A percentile compares a stretch with the other conserved stretches of the same genome.
These are phyloP conservation scores for Propsilocerus akamusi DNA, from an alignment of 1,140 invertebrate species.

Conservation along the genomic window DNA sequence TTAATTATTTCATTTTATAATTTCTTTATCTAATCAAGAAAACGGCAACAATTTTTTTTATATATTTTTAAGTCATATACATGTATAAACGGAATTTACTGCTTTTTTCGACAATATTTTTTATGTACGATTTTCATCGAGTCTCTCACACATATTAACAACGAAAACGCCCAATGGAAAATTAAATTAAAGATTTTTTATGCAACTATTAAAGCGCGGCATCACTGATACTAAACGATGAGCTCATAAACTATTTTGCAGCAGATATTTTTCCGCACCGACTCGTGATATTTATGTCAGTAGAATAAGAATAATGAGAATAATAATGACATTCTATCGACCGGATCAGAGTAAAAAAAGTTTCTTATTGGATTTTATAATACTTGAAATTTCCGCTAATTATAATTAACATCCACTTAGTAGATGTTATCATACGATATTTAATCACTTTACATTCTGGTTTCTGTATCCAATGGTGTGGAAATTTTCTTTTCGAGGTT, in stretches of 20 bases:
- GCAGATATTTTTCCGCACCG: neutral
- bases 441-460: neutral
- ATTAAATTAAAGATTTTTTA: neutral
- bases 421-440: neutral
- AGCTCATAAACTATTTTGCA: neutral
- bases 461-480: neutral
- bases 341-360: no score
- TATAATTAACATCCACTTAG: neutral
- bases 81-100: neutral
- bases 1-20: no score
- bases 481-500: neutral
- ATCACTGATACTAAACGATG: neutral
- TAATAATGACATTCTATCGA: neutral
- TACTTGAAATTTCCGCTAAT: neutral
- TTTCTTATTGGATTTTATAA: no score
- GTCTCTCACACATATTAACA: slow-evolving; percentile 1
- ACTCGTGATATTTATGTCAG: neutral
- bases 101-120: neutral
- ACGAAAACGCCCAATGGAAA: neutral
- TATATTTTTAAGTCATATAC: neutral
- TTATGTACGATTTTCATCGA: slow-evolving; percentile 1
- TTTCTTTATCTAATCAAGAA: neutral
- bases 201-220: neutral
- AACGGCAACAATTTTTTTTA: neutral
- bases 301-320: neutral